Percentiles rank a stretch among this genome's conserved stretches.
phyloP scores from a whole-genome alignment of 1,140 invertebrate genomes.

The Drosophila bocqueti region DNA sequence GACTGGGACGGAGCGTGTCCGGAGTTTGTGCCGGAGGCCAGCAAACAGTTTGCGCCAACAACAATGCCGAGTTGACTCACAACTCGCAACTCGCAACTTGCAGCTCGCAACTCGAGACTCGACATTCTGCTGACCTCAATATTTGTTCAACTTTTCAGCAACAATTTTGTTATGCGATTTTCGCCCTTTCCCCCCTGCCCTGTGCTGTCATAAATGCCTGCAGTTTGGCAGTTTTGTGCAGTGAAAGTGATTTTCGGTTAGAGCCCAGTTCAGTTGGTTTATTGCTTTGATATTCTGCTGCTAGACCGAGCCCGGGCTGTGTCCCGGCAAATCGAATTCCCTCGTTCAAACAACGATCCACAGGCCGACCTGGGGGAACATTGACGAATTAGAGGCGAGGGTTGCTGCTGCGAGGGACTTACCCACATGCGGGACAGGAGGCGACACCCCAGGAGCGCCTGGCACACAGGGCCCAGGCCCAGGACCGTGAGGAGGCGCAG shows the following conservation, averaged over 20 bases:
- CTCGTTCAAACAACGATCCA: conserved; percentile 53
- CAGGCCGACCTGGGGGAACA: conserved; percentile 23
- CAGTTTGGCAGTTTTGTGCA: conserved; percentile 76
- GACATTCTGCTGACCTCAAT: conserved; percentile 79
- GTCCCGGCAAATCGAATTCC: conserved; percentile 44
- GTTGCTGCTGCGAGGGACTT: conserved; percentile 6
- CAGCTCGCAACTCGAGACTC: conserved; percentile 22
- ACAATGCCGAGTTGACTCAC: conserved; percentile 33
- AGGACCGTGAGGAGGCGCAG: conserved; percentile 48
- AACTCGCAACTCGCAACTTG: conserved; percentile 37
- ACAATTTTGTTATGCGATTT: conserved; percentile 80
- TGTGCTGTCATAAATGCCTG: conserved; percentile 74
- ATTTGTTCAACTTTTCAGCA: conserved; percentile 81
- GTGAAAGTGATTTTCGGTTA: conserved; percentile 74
- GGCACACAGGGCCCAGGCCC: conserved; percentile 45
- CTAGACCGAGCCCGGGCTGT: no score
- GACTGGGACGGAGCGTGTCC: conserved; percentile 58
- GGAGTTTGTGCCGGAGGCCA: conserved; percentile 74
- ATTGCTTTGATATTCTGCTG: conserved; percentile 70
- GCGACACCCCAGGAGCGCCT: conserved; percentile 45
- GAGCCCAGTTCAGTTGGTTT: conserved; percentile 57
- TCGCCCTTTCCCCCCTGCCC: not conserved
- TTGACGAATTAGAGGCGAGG: conserved; percentile 13
- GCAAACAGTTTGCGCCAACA: conserved; percentile 72
- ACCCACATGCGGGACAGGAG: conserved; percentile 49